These are phyloP conservation scores for Ephialtes manifestator DNA, from an alignment of 2,888 invertebrate genomes.

Conservation along the genomic window DNA sequence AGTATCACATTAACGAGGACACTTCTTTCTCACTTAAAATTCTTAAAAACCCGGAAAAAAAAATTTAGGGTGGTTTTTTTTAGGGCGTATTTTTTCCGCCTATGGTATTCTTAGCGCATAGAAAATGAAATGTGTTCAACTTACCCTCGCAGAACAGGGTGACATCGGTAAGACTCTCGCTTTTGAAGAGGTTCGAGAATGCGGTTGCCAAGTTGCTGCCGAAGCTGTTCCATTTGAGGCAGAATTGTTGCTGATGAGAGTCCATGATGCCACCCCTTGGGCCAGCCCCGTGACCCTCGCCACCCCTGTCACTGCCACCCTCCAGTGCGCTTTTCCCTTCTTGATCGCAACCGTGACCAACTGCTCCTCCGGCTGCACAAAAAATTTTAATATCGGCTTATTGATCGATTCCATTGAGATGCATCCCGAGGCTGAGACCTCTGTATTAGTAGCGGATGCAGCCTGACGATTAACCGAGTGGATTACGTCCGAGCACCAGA, in stretches of 20 bases:
- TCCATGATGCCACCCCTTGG: constrained; percentile 93
- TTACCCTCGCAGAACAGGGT: constrained; percentile 97
- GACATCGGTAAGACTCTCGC: constrained; percentile 96
- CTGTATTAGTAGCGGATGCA: neutral
- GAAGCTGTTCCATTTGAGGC: constrained; percentile 98
- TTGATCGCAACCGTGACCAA: constrained; percentile 84
- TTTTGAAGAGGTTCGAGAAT: constrained; percentile 97
- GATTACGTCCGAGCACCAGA: neutral
- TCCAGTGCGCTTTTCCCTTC: constrained; percentile 81
- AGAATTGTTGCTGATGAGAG: constrained; percentile 96
- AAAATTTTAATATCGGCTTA: constrained; percentile 30
- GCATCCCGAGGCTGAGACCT: neutral
- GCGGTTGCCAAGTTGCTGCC: constrained; percentile 97
- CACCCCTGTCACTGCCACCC: constrained; percentile 82
- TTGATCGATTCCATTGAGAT: constrained; percentile 26
- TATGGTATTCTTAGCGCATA: neutral
- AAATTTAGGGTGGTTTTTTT: no score
- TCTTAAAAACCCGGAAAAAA: no score
- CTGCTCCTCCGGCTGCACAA: constrained; percentile 83
- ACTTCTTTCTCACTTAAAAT: no score
- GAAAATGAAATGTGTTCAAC: constrained; percentile 79
- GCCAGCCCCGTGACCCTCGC: constrained; percentile 82
- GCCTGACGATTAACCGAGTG: constrained; percentile 2
- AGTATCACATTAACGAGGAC: no score
- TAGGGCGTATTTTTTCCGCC: no score